Evolutionary conservation across 1,140 invertebrate species (phyloP), one percentile per base, ranked within the genome.

Genomic region (Nebria ingens): DNA sequence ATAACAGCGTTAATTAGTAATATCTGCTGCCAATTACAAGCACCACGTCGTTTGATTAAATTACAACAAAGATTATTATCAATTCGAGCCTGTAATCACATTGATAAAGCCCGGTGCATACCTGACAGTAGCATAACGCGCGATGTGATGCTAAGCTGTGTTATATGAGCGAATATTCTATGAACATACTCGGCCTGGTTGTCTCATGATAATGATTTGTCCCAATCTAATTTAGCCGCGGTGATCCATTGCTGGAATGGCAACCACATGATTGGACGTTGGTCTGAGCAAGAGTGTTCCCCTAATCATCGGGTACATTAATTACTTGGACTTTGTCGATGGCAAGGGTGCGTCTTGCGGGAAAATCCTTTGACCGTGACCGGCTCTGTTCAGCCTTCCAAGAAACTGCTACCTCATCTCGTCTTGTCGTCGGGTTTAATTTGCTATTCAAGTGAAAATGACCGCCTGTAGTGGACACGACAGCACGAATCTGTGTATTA

Each of bases 51-150:
- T 17, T n/a, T 45, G 40, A 45, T 45, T 45, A 45, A 45, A 45
- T 45, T 45, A 45, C 40, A 45, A 45, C 40, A 45, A 45, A 45
- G 40, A 45, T 45, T n/a, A 17, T 45, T 45, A 45, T 45, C 40
- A 45, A 17, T 45, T 17, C 40, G 15, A 4, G 40, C 40, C 40
- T 45, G 40, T 45, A 45, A 45, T 45, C 40, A 45, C 40, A 45
- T 17, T 45, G 40, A 45, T 45, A 45, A 3, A 17, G 40, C 40
- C 6, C 25, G 4, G 40, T 45, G 15, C 40, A 45, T 34, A 45
- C 40, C 40, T 45, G 40, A 45, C 40, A 45, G 40, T 17, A 29
- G 4, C 25, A 29, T 29, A n/a, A n/a, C n/a, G n/a, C n/a, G n/a
- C n/a, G n/a, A n/a, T n/a, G n/a, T n/a, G n/a, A n/a, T n/a, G n/a